phyloP scores from a whole-genome alignment of 2,113 vertebrate species.

The Pleuronectes platessa region DNA sequence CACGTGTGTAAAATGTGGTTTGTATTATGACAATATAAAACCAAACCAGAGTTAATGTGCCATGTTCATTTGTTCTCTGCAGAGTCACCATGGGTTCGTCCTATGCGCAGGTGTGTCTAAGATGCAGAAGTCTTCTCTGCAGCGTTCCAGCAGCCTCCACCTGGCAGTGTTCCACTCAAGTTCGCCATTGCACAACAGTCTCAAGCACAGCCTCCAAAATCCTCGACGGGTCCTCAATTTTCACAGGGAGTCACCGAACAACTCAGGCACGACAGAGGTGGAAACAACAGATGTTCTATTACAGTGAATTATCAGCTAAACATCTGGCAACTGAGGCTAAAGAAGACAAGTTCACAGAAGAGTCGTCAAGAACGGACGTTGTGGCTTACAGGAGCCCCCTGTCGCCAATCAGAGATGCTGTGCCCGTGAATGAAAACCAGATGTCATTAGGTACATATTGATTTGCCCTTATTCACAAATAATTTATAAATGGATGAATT shows the following conservation, averaged over 20 bases:
- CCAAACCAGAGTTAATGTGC: neutral
- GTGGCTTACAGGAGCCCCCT: constrained; percentile 6
- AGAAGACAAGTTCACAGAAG: constrained; percentile 6
- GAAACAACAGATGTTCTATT: constrained; percentile 48
- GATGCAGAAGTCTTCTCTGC: constrained; percentile 53
- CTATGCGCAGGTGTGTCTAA: constrained; percentile 63
- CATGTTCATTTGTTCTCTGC: constrained; percentile 14
- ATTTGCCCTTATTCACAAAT: neutral
- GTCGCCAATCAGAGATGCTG: constrained; percentile 29
- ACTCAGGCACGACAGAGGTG: constrained; percentile 13
- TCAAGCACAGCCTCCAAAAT: constrained; percentile 1
- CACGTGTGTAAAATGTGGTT: too few species aligned
- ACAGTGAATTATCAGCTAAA: constrained; percentile 36
- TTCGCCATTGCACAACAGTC: constrained; percentile 14
- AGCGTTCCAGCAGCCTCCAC: neutral
- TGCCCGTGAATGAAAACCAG: constrained; percentile 23
- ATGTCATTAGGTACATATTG: constrained; percentile 45
- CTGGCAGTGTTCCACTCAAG: neutral
- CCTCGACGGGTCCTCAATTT: neutral
- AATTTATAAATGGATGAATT: neutral
- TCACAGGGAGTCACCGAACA: constrained; percentile 4
- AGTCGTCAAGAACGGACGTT: constrained; percentile 21
- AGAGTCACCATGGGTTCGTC: constrained; percentile 64
- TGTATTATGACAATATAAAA: too few species aligned
- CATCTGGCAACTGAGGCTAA: constrained; percentile 31